Evolutionary conservation across 2,113 vertebrate genomes (phyloP).

Genomic region (Catharus minimus): DNA sequence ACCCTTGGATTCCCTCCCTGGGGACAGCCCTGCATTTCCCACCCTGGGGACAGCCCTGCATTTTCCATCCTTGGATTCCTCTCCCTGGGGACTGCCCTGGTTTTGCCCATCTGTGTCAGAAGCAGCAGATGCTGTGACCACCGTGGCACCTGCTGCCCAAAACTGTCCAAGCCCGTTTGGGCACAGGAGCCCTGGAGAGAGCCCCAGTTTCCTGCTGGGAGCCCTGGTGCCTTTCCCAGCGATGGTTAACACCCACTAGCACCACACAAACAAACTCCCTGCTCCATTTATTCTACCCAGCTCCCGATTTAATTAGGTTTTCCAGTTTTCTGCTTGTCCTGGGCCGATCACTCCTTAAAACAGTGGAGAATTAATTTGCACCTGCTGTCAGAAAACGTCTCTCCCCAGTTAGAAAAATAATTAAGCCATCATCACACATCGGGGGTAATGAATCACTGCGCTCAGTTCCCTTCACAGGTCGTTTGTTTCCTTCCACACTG

Average conservation of each 20-base stretch:
- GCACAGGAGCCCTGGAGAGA: background rate
- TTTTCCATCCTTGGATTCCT: accelerated
- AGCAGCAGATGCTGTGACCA: background rate
- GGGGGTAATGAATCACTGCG: conserved; percentile 79
- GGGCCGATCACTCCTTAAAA: conserved; percentile 75
- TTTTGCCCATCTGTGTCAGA: background rate
- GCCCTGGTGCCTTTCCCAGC: conserved; percentile 17
- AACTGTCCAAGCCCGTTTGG: accelerated
- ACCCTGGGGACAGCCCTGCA: background rate
- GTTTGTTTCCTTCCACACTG: conserved; percentile 75
- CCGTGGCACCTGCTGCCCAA: background rate
- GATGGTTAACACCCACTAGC: conserved; percentile 72
- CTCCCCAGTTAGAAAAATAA: conserved; percentile 80
- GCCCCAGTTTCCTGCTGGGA: background rate
- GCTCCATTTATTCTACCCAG: conserved; percentile 76
- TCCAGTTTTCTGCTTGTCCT: conserved; percentile 75
- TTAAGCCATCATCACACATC: conserved; percentile 82
- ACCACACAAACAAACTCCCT: conserved; percentile 70
- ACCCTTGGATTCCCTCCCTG: background rate
- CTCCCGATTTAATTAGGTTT: conserved; percentile 83
- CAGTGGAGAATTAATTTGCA: conserved; percentile 82
- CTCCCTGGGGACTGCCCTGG: background rate
- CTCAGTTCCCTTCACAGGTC: conserved; percentile 69
- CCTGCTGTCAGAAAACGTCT: conserved; percentile 80
- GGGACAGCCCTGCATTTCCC: background rate